Evolutionary conservation across 2,797 vertebrate genomes (phyloP).

Genomic region (Sebastes taczanowskii): DNA sequence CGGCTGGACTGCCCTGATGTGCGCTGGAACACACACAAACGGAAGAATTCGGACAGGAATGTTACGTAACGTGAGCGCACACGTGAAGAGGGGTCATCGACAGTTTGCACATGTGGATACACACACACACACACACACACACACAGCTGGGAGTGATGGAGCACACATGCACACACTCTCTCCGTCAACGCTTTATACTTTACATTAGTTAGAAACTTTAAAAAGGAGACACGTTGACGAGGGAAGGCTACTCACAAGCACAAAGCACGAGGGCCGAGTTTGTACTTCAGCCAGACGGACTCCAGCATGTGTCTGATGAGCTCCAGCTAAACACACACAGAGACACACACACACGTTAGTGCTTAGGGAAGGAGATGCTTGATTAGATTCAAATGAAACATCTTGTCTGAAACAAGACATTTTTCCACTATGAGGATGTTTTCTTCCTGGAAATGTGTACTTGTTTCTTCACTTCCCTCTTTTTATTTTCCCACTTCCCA

Average conservation of each 20-base stretch:
- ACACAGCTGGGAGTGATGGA: not conserved
- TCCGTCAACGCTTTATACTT: constrained; percentile 7
- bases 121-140: not conserved
- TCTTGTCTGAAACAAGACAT: not conserved
- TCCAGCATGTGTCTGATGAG: constrained; percentile 91
- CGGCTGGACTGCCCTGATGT: constrained; percentile 80
- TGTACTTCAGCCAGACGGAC: constrained; percentile 88
- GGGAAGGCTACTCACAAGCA: constrained; percentile 85
- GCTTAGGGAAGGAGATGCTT: constrained; percentile 19
- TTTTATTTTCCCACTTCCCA: constrained; percentile 27
- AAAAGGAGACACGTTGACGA: not conserved
- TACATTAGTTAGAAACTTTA: not conserved
- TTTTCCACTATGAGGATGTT: not conserved
- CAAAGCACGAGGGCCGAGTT: constrained; percentile 80
- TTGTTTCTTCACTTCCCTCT: constrained; percentile 25
- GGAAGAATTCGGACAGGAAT: not conserved
- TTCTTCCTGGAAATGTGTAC: not conserved
- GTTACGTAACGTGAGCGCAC: constrained; percentile 59
- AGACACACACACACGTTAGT: constrained; percentile 32
- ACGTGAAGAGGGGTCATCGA: constrained; percentile 6
- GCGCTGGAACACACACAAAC: constrained; percentile 67
- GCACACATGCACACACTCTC: constrained; percentile 30
- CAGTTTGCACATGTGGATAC: constrained; percentile 24
- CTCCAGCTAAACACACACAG: constrained; percentile 85
- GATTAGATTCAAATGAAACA: constrained; percentile 46